Percentiles rank a stretch among this genome's conserved stretches.
Evolutionary conservation across 2,797 vertebrate species (phyloP).

Genomic region (Menidia menidia): DNA sequence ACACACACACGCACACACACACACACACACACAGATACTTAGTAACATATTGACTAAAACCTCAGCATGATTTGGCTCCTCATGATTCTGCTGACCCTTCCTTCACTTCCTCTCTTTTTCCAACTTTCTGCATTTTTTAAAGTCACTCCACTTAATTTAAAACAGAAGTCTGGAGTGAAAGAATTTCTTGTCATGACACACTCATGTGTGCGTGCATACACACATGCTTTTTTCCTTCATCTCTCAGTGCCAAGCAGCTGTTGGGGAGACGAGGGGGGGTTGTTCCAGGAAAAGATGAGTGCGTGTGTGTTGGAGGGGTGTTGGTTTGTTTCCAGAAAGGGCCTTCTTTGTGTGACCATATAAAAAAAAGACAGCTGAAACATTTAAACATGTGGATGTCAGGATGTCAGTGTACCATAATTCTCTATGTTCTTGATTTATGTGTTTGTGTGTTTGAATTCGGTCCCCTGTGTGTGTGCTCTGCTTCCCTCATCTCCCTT

Average conservation of each 20-base stretch:
- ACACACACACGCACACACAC: slow-evolving; percentile 33
- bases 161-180: slow-evolving; percentile 68
- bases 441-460: slow-evolving; percentile 28
- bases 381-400: slow-evolving; percentile 55
- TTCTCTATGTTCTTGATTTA: slow-evolving; percentile 13
- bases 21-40: slow-evolving; percentile 32
- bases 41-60: slow-evolving; percentile 73
- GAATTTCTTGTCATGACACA: slow-evolving; percentile 52
- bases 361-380: slow-evolving; percentile 50
- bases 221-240: slow-evolving; percentile 22
- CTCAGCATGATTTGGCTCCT: slow-evolving; percentile 66
- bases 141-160: slow-evolving; percentile 59
- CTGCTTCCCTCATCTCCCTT: slow-evolving; percentile 57
- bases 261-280: slow-evolving; percentile 50
- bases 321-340: slow-evolving; percentile 47
- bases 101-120: slow-evolving; percentile 11
- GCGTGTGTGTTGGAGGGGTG: slow-evolving; percentile 19
- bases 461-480: slow-evolving; percentile 38
- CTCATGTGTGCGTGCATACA: slow-evolving; percentile 15
- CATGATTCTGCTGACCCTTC: slow-evolving; percentile 51
- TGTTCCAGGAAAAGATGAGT: slow-evolving; percentile 51
- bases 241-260: slow-evolving; percentile 76
- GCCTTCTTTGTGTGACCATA: slow-evolving; percentile 30
- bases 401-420: slow-evolving; percentile 32
- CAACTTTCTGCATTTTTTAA: slow-evolving; percentile 10